Evolutionary conservation across 2,113 vertebrate species (phyloP).

Genomic region (Naja naja): DNA sequence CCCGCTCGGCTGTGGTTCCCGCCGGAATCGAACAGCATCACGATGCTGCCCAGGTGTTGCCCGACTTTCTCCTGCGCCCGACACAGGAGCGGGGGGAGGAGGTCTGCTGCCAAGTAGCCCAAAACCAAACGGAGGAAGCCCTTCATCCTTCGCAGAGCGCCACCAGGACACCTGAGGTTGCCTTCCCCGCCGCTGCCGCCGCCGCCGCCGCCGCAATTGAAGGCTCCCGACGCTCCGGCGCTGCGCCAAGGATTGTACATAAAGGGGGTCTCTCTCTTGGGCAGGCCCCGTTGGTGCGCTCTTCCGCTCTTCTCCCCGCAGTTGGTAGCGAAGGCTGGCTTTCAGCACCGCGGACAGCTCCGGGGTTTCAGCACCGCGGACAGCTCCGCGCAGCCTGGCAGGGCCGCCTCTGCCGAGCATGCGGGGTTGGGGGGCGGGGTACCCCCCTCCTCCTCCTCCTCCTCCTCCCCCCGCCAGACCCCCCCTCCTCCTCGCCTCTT

Average conservation of each 20-base stretch:
- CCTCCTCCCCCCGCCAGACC: not conserved
- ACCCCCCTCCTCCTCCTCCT: not conserved
- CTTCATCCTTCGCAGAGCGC: slow-evolving; percentile 68
- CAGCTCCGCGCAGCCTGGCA: not conserved
- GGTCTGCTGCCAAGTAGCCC: slow-evolving; percentile 90
- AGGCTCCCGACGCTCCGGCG: slow-evolving; percentile 66
- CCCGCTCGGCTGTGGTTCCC: slow-evolving; percentile 86
- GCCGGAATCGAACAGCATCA: slow-evolving; percentile 81
- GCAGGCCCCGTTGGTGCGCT: slow-evolving; percentile 7
- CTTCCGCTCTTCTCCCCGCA: not conserved
- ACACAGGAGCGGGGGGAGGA: slow-evolving; percentile 83
- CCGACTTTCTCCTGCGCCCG: slow-evolving; percentile 91
- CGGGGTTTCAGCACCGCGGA: slow-evolving; percentile 58
- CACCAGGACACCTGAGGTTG: slow-evolving; percentile 47
- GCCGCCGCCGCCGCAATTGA: slow-evolving; percentile 61
- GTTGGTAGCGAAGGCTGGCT: not conserved
- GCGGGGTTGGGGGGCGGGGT: slow-evolving; percentile 9
- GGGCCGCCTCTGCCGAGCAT: slow-evolving; percentile 3
- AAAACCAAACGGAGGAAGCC: slow-evolving; percentile 80
- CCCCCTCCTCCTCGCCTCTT: not conserved
- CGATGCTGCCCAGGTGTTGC: slow-evolving; percentile 84
- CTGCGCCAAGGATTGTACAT: slow-evolving; percentile 71
- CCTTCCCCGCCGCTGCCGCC: slow-evolving; percentile 51
- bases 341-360: slow-evolving; percentile 65
- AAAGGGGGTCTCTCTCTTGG: slow-evolving; percentile 63